A percentile compares a stretch with the other conserved stretches of the same genome.
Conservation (phyloP, 2,888 invertebrate species). For the Pardosa pseudoannulata region DNA sequence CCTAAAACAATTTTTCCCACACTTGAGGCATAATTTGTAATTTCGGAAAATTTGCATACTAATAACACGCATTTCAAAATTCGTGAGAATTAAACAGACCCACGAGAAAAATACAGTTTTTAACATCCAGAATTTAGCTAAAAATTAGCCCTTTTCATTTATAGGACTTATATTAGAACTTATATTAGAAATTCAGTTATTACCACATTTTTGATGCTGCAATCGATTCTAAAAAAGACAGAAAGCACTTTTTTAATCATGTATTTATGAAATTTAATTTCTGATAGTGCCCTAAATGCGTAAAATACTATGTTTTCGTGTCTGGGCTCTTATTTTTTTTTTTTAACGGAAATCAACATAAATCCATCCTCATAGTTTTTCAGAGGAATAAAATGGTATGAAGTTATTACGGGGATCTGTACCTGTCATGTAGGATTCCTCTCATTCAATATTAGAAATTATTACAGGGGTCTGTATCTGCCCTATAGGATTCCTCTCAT, state of each 20-base stretch:
- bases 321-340: too few relatives aligned
- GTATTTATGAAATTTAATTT: too few relatives aligned
- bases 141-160: neutral
- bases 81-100: neutral
- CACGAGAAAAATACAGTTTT: slow-evolving; percentile 10
- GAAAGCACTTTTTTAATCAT: neutral
- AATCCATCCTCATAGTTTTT: too few relatives aligned
- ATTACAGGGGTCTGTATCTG: too few relatives aligned
- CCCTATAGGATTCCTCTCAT: too few relatives aligned
- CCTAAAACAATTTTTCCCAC: neutral
- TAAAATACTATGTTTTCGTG: too few relatives aligned
- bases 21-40: neutral
- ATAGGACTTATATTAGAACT: neutral
- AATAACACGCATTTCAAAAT: neutral
- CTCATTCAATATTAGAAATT: too few relatives aligned
- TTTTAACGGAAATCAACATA: too few relatives aligned
- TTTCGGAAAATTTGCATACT: neutral
- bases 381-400: too few relatives aligned
- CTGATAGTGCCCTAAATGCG: too few relatives aligned
- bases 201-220: neutral
- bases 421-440: too few relatives aligned
- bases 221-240: neutral
- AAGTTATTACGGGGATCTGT: too few relatives aligned
- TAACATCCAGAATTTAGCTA: neutral
- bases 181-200: neutral